Percentiles rank a stretch among this genome's conserved stretches.
These are phyloP conservation scores for Dolomedes plantarius DNA, from an alignment of 2,888 invertebrate genomes.

Conservation along the genomic window DNA sequence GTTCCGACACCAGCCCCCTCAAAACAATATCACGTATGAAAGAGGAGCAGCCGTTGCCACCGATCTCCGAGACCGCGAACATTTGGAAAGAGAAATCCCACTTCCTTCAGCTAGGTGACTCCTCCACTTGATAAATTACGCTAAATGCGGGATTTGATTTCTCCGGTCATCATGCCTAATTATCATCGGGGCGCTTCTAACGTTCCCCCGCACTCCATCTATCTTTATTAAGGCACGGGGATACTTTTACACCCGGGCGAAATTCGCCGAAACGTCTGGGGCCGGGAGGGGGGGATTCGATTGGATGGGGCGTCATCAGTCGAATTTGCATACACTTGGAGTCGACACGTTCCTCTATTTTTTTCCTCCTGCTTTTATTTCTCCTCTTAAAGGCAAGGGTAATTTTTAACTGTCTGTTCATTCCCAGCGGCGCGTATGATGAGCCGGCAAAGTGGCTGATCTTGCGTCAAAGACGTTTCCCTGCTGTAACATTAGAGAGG, in stretches of 20 bases:
- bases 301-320: conserved; percentile 26
- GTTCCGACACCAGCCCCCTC: too few species aligned
- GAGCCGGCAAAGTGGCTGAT: conserved; percentile 3
- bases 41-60: background rate
- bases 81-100: background rate
- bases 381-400: background rate
- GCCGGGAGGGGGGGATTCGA: background rate
- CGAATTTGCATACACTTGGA: conserved; percentile 61
- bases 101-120: background rate
- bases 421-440: background rate
- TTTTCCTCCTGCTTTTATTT: background rate
- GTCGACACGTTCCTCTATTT: conserved; percentile 16
- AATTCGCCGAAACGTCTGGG: conserved; percentile 5
- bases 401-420: background rate
- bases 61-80: background rate
- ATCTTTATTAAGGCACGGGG: conserved; percentile 63
- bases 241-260: conserved; percentile 54
- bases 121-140: conserved; percentile 61
- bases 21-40: too few species aligned
- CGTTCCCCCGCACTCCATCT: conserved; percentile 41
- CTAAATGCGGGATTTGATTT: conserved; percentile 70
- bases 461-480: too few species aligned
- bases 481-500: too few species aligned
- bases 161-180: conserved; percentile 70
- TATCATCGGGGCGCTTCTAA: conserved; percentile 55